phyloP scores from a whole-genome alignment of 2,113 vertebrate genomes.

The Neotragus moschatus region DNA sequence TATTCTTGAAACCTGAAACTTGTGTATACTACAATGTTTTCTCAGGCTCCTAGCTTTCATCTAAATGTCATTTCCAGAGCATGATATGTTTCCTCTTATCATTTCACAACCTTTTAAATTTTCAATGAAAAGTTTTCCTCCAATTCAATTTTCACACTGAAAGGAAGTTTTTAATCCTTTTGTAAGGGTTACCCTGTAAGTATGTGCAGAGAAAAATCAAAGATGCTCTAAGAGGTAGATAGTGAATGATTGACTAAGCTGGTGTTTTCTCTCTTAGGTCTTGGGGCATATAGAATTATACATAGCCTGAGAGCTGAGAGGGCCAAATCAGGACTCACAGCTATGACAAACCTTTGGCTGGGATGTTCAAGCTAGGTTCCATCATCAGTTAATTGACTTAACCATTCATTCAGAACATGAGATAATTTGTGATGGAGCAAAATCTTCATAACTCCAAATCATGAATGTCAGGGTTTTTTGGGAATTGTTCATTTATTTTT shows the following conservation, averaged over 20 bases:
- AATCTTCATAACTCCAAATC: not conserved
- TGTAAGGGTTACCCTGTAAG: not conserved
- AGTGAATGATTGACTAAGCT: not conserved
- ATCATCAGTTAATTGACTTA: not conserved
- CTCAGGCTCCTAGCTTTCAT: not conserved
- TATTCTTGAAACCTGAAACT: conserved; percentile 23
- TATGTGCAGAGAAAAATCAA: not conserved
- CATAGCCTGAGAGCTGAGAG: not conserved
- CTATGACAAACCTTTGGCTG: not conserved
- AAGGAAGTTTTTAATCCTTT: not conserved
- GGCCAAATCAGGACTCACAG: not conserved
- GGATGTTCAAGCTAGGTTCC: not conserved
- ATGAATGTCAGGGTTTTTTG: not conserved
- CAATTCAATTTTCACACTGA: not conserved
- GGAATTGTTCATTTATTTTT: not conserved
- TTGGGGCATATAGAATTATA: not conserved
- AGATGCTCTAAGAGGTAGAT: not conserved
- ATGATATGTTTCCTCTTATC: not conserved
- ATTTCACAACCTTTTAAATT: not conserved
- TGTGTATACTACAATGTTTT: not conserved
- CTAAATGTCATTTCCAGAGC: not conserved
- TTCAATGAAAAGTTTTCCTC: not conserved
- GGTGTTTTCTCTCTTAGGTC: not conserved
- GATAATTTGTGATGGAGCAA: not conserved
- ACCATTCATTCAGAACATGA: not conserved